These are phyloP conservation scores for Potamarius usumacintae DNA, from an alignment of 2,113 vertebrate species.

Conservation along the genomic window DNA sequence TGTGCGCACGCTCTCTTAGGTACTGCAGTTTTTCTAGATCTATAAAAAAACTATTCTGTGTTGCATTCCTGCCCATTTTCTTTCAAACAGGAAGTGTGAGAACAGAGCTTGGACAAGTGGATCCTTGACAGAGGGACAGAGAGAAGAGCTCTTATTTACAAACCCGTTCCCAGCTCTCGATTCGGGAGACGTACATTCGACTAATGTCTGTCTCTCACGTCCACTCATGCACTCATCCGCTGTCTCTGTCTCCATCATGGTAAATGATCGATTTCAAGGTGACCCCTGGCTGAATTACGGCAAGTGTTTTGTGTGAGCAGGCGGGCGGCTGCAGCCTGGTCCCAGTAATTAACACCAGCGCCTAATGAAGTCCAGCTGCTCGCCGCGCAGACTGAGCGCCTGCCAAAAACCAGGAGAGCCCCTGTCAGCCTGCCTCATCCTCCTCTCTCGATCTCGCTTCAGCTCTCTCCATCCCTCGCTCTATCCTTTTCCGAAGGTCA, in stretches of 20 bases:
- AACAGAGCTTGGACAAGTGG: background rate
- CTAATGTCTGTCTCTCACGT: background rate
- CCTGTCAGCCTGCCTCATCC: conserved; percentile 51
- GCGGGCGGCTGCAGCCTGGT: conserved; percentile 73
- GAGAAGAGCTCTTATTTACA: background rate
- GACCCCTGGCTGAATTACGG: conserved; percentile 77
- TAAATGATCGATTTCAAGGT: conserved; percentile 81
- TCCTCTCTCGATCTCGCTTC: conserved; percentile 31
- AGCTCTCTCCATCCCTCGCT: conserved; percentile 1
- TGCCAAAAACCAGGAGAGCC: conserved; percentile 80
- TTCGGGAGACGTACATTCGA: background rate
- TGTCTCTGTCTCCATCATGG: conserved; percentile 41
- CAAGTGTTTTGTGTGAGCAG: conserved; percentile 72
- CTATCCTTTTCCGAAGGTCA: conserved; percentile 56
- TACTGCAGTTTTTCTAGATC: background rate
- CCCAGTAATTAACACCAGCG: conserved; percentile 96
- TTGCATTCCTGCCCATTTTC: background rate
- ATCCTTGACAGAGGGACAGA: background rate
- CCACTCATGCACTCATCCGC: background rate
- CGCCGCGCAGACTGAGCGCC: conserved; percentile 76
- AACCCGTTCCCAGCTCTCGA: background rate
- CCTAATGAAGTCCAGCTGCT: conserved; percentile 99
- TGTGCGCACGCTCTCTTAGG: conserved; percentile 8
- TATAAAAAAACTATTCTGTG: conserved; percentile 10
- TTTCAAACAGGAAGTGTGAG: background rate